Conservation (phyloP, 2,888 invertebrate species). For the Ennomos fuscantarius region DNA sequence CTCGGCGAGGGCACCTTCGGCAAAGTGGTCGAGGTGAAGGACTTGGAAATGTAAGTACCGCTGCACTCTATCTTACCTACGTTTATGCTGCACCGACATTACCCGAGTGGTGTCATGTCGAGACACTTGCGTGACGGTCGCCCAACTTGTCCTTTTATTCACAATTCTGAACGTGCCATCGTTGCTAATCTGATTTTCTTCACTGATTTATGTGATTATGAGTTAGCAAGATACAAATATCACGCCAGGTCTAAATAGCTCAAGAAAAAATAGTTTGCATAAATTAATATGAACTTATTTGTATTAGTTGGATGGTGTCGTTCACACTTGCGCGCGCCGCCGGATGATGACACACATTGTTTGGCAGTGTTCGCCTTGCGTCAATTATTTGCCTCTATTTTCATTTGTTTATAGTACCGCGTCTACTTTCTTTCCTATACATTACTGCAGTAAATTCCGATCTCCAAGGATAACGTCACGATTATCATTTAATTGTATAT, state of each 20-base stretch:
- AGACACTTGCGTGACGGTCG: conserved; percentile 4
- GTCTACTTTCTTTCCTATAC: conserved; percentile 54
- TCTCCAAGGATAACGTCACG: conserved; percentile 1
- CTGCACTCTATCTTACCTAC: conserved; percentile 1
- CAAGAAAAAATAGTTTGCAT: conserved; percentile 13
- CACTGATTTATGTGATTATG: conserved; percentile 12
- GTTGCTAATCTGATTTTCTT: conserved; percentile 16
- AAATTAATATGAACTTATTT: conserved; percentile 31
- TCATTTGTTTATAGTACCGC: conserved; percentile 66
- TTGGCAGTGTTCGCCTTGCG: conserved; percentile 63
- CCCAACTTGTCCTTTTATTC: conserved; percentile 3
- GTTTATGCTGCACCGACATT: conserved; percentile 6
- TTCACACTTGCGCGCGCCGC: conserved; percentile 47
- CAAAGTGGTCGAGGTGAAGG: conserved; percentile 99
- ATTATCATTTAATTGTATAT: conserved; percentile 44
- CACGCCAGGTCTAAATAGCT: conserved; percentile 5
- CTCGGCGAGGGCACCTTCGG: conserved; percentile 99
- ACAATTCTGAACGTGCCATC: conserved; percentile 9
- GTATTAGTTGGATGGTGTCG: conserved; percentile 43
- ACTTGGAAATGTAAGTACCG: conserved; percentile 94
- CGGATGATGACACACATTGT: conserved; percentile 65
- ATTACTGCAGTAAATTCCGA: conserved; percentile 55
- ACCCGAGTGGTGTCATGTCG: conserved; percentile 1
- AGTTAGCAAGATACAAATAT: conserved; percentile 12
- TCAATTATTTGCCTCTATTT: conserved; percentile 72